These are phyloP conservation scores for Coelopa frigida DNA, from an alignment of 1,140 invertebrate species.

Conservation along the genomic window DNA sequence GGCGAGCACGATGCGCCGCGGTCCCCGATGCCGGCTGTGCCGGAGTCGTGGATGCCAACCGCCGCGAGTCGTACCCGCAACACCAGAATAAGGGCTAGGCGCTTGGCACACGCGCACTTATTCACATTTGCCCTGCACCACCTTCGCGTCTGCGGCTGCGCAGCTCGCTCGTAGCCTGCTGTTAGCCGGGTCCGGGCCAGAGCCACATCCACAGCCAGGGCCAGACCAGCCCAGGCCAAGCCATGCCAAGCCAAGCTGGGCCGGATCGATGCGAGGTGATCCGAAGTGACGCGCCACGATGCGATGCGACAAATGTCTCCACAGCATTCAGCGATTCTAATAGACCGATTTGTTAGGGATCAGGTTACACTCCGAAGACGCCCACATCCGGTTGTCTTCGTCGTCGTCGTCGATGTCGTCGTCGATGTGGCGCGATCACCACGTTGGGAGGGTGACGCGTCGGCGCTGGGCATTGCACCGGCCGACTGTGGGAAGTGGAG, in stretches of 20 bases:
- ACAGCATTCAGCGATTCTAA: slow-evolving; percentile 39
- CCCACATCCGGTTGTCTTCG: slow-evolving; percentile 35
- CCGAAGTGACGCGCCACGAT: too few relatives aligned
- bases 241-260: too few relatives aligned
- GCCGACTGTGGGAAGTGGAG: too few relatives aligned
- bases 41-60: too few relatives aligned
- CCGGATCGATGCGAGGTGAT: too few relatives aligned
- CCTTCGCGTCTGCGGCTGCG: slow-evolving; percentile 23
- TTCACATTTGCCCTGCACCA: slow-evolving; percentile 35
- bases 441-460: too few relatives aligned
- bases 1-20: too few relatives aligned
- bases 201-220: background rate
- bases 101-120: slow-evolving; percentile 23
- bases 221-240: background rate
- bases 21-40: too few relatives aligned
- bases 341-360: slow-evolving; percentile 45
- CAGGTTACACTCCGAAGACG: slow-evolving; percentile 41
- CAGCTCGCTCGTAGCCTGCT: background rate
- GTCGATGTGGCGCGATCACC: too few relatives aligned
- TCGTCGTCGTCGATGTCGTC: too few relatives aligned
- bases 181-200: background rate
- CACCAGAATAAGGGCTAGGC: slow-evolving; percentile 41
- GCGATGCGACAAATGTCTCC: slow-evolving; percentile 43
- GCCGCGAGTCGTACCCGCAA: too few relatives aligned
- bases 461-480: too few relatives aligned